Base-by-base conservation (phyloP, 2,888 invertebrate species). In the Metallyticus violacea region DNA sequence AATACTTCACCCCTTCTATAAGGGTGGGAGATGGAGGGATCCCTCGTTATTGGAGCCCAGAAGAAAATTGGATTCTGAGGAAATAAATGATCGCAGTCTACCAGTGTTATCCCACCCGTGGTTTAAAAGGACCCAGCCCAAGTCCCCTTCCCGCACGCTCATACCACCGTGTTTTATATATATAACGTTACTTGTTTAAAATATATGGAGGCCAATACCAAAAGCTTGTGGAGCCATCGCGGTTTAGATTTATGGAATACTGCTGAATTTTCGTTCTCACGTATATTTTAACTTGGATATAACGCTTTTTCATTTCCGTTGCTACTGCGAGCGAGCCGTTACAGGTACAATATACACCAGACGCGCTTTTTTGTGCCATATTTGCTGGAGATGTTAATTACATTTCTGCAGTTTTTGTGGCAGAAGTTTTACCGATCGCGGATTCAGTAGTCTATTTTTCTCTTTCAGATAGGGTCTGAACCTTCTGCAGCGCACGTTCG, bases 41-140 rank as follows among this genome's bases (percentile, higher is more conserved):
- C 77, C 83, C 81, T 87, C 85, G 87, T 87, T 87, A 87, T 85
- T 85, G 85, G 81, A 77, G 85, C 87, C 85, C 40, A 85, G 79
- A 87, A 87, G 87, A 87, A 85, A 85, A 87, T 87, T 87, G 87
- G 87, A 85, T 87, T 87, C 87, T 85, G 78, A 76, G 83, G 83
- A 81, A 85, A 87, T 87, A 87, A 87, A 87, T 82, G 87, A 78
- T 87, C 82, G 82, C 30, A 81, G 77, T 77, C 77, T 83, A 83
- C 83, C 77, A 77, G 83, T 78, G 86, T 86, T 81, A 86, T 78
- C 78, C 82, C 77, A 81, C 1, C 81, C 83, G 83, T 79, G 78
- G 83, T 83, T 82, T 77, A 83, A 83, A 62, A 83, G 28, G 77
- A n/a, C 62, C 77, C 2, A 9, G 27, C 27, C 83, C 77, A 28